Evolutionary conservation across 2,113 vertebrate genomes (phyloP).

Genomic region (Anhinga anhinga): DNA sequence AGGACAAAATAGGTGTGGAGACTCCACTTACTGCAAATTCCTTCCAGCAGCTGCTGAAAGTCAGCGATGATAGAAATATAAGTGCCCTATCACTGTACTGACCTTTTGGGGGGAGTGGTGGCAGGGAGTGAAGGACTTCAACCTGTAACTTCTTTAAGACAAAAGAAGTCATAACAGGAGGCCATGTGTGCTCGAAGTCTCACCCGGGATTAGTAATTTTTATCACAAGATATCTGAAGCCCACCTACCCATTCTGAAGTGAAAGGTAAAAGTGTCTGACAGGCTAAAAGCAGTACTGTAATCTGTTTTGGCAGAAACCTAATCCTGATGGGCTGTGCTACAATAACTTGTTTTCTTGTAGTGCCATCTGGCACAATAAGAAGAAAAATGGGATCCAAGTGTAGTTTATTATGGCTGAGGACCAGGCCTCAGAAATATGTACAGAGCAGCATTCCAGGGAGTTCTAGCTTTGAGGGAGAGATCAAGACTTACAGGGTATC

Average conservation of each 20-base stretch:
- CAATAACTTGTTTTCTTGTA: background rate
- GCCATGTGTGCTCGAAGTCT: fast-evolving
- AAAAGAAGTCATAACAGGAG: background rate
- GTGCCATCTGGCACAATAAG: background rate
- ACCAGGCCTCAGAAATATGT: background rate
- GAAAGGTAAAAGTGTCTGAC: background rate
- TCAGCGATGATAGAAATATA: background rate
- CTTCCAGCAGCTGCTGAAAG: background rate
- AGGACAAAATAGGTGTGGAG: background rate
- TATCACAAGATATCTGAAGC: background rate
- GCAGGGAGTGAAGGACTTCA: background rate
- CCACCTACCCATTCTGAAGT: background rate
- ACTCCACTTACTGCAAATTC: background rate
- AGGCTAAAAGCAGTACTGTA: background rate
- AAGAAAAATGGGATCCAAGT: background rate
- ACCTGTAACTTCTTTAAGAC: background rate
- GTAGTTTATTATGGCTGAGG: background rate
- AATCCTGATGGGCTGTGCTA: background rate
- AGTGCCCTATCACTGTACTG: background rate
- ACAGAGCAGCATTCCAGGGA: background rate
- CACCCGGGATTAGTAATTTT: background rate
- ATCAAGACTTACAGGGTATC: background rate
- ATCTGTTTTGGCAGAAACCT: background rate
- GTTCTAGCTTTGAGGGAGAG: background rate
- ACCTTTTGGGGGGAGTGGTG: background rate